These are phyloP conservation scores for Synanthedon andrenaeformis DNA, from an alignment of 2,888 invertebrate species.

Conservation along the genomic window DNA sequence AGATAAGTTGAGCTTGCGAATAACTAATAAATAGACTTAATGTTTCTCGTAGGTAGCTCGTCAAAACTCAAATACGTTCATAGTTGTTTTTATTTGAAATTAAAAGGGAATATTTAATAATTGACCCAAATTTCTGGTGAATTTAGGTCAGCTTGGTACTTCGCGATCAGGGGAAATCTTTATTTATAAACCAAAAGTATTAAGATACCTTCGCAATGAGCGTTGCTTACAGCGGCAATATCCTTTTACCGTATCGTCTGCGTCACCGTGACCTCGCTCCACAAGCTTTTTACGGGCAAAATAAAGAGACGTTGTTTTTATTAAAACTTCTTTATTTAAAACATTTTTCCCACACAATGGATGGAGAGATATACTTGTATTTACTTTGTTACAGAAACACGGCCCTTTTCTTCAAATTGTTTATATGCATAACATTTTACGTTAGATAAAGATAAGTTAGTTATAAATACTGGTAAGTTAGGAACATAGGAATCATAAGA, in stretches of 20 bases:
- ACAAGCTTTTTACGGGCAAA: not conserved
- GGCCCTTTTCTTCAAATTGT: too few relatives aligned
- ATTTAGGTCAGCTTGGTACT: not conserved
- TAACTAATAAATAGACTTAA: not conserved
- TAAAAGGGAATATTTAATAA: not conserved
- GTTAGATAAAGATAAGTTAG: too few relatives aligned
- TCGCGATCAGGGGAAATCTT: not conserved
- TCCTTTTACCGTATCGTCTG: not conserved
- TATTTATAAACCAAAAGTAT: not conserved
- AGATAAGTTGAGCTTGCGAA: too few relatives aligned
- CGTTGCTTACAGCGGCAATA: not conserved
- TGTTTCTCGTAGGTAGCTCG: not conserved
- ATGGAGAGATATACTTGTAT: too few relatives aligned
- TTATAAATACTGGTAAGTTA: too few relatives aligned
- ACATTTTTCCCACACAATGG: too few relatives aligned
- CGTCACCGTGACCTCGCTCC: not conserved
- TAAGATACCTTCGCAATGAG: not conserved
- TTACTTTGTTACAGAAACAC: too few relatives aligned
- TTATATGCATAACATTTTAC: too few relatives aligned
- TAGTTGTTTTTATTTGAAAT: not conserved
- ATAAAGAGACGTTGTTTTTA: too few relatives aligned
- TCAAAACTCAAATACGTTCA: too few relatives aligned
- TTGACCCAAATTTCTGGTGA: not conserved
- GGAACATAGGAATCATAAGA: too few relatives aligned
- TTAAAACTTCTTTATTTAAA: too few relatives aligned